Evolutionary conservation across 2,113 vertebrate genomes (phyloP), one percentile per base, ranked within the genome.

Genomic region (Nerophis ophidion): DNA sequence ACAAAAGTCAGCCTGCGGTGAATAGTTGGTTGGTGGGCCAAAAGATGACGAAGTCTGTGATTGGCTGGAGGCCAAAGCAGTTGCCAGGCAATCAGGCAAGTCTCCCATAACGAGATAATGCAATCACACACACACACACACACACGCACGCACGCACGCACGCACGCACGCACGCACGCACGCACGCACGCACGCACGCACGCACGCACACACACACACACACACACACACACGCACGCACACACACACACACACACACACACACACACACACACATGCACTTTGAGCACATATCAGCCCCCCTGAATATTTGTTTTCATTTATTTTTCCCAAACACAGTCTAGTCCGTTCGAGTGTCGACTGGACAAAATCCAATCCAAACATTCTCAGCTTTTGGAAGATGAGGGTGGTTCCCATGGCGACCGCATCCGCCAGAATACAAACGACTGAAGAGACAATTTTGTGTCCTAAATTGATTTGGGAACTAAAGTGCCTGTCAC

Each of bases 391-490:
- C 44, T 72, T 67, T 67, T 35, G 16, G 53, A 40, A n/a, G 38
- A 51, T 63, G 61, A 63, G 64, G 44, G 53, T 44, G 52, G 76
- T 72, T 68, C 61, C 61, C 40, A 66, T 57, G 52, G 76, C 17
- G 65, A 70, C 63, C n/a, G 38, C 35, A 38, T 15, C 33, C 36
- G 47, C 50, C n/a, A 10, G 19, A 52, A 57, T 10, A 57, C 53
- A 36, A 40, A 40, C 1, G 8, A 45, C 3, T 13, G 51, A 60
- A 33, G 15, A 8, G 12, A 35, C 19, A 8, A 45, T 65, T 48
- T 46, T 34, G 17, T 44, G 48, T 15, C 11, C 8, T 7, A 46
- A 61, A 61, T 8, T 42, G 52, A 46, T 16, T 34, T 26, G 16
- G 6, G 45, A 56, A 53, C 48, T 60, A 68, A 46, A 67, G 35